A percentile compares a stretch with the other conserved stretches of the same genome.
phyloP scores from a whole-genome alignment of 2,113 vertebrate genomes.

The Motacilla alba region DNA sequence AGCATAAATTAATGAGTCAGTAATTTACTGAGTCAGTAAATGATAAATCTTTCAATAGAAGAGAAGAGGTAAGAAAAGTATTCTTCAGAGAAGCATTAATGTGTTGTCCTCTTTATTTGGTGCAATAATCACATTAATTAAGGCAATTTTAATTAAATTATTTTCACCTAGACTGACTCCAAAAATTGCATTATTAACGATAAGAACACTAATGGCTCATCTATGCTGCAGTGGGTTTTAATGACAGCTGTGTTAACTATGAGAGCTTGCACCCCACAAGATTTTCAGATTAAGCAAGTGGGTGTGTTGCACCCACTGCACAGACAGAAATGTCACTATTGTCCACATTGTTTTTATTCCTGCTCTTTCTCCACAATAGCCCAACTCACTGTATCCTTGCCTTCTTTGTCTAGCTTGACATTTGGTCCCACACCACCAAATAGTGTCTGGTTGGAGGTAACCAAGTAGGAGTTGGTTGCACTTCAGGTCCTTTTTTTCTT shows the following conservation, averaged over 20 bases:
- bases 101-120: neutral
- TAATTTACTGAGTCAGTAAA: neutral
- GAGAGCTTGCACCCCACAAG: neutral
- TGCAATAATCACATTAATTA: conserved; percentile 10
- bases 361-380: conserved; percentile 20
- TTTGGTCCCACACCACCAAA: conserved; percentile 32
- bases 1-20: neutral
- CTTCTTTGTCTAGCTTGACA: conserved; percentile 51
- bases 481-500: neutral
- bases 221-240: neutral
- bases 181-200: neutral
- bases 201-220: neutral
- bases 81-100: neutral
- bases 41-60: neutral
- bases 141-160: conserved; percentile 22
- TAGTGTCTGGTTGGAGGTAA: neutral
- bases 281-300: neutral
- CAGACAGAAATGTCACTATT: conserved; percentile 48
- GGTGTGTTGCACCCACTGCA: conserved; percentile 48
- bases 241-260: neutral
- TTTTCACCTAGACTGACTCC: conserved; percentile 11
- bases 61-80: neutral
- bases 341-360: neutral
- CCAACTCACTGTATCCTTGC: neutral
- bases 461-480: neutral